phyloP scores from a whole-genome alignment of 2,888 invertebrate genomes.

The Digitonthophagus gazella region DNA sequence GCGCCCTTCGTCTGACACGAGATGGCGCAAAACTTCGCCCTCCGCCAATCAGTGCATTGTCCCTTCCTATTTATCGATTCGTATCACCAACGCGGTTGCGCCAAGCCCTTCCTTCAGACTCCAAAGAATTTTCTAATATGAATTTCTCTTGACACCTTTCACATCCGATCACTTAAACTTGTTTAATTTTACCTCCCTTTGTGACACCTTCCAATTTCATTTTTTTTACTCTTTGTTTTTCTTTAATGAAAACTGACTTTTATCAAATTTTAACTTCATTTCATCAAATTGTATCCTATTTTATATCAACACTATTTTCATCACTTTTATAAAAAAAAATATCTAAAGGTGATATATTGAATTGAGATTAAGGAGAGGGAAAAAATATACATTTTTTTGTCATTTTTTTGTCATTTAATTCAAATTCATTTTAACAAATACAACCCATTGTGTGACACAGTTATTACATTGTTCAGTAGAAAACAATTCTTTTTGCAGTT shows the following conservation, averaged over 20 bases:
- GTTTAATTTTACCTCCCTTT: background rate
- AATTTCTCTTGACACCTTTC: background rate
- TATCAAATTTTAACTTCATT: background rate
- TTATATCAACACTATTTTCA: background rate
- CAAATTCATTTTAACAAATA: constrained; percentile 52
- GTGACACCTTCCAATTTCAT: background rate
- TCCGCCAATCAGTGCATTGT: constrained; percentile 40
- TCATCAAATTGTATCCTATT: background rate
- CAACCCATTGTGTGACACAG: constrained; percentile 52
- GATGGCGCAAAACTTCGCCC: constrained; percentile 41
- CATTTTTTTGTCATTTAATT: constrained; percentile 39
- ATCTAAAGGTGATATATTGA: too few relatives aligned
- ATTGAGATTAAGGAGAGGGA: background rate
- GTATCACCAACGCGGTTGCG: constrained; percentile 28
- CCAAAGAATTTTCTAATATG: background rate
- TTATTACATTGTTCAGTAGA: constrained; percentile 48
- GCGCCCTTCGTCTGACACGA: constrained; percentile 21
- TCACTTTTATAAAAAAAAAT: background rate
- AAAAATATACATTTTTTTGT: background rate
- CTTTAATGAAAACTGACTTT: background rate
- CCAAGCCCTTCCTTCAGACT: background rate
- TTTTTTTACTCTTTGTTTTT: background rate
- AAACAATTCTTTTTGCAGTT: constrained; percentile 43
- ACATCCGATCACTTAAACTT: background rate
- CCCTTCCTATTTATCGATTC: constrained; percentile 38